These are phyloP conservation scores for Choloepus didactylus DNA, from an alignment of 2,797 vertebrate genomes.

Conservation along the genomic window DNA sequence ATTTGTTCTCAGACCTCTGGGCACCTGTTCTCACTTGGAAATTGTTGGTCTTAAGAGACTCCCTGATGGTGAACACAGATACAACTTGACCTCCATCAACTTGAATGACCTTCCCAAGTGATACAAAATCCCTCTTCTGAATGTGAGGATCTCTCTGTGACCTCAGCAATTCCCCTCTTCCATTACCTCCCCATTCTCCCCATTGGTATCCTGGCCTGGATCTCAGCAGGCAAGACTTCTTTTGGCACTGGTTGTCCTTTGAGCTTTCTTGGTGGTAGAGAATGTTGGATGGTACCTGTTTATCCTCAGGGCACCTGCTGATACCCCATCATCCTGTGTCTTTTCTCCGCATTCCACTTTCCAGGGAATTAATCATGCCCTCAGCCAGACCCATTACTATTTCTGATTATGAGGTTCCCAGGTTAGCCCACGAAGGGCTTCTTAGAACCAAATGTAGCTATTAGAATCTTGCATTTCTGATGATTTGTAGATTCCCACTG, in stretches of 20 bases:
- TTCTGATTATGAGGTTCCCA: not conserved
- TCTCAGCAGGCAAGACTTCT: not conserved
- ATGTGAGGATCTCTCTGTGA: not conserved
- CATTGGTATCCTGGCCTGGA: not conserved
- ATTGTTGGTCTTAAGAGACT: not conserved
- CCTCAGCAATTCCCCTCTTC: not conserved
- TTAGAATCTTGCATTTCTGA: not conserved
- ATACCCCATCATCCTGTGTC: not conserved
- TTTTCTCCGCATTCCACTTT: not conserved
- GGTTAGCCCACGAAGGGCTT: not conserved
- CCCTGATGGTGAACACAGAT: not conserved
- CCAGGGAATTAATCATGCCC: not conserved
- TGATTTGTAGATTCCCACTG: not conserved
- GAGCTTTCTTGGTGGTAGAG: not conserved
- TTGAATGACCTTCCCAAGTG: not conserved
- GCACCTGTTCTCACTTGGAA: not conserved
- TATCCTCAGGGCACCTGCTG: not conserved
- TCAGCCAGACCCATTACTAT: not conserved
- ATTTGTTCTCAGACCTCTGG: not conserved
- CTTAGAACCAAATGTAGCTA: not conserved
- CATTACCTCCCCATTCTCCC: accelerated
- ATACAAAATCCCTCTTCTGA: not conserved
- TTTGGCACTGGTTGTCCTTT: not conserved
- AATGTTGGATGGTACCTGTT: not conserved
- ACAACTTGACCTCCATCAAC: not conserved